Evolutionary conservation across 2,888 invertebrate genomes (phyloP).

Genomic region (Eurois occulta): DNA sequence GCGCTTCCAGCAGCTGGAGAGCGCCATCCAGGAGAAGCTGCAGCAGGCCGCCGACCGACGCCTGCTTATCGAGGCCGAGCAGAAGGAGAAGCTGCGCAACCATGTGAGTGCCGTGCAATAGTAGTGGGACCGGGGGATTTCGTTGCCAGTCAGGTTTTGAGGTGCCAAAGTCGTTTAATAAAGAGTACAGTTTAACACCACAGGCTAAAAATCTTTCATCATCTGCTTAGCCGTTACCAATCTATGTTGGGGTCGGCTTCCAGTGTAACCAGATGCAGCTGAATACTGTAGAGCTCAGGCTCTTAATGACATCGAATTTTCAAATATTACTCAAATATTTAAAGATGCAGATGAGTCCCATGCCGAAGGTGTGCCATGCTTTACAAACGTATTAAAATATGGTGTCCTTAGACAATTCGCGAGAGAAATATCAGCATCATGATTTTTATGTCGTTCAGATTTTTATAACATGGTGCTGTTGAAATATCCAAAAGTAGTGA

Average conservation of each 20-base stretch:
- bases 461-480: not conserved
- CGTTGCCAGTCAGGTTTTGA: conserved; percentile 23
- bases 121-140: not conserved
- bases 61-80: conserved; percentile 93
- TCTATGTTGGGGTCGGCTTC: not conserved
- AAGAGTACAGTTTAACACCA: not conserved
- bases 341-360: not conserved
- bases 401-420: not conserved
- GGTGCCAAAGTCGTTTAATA: not conserved
- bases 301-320: not conserved
- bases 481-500: not conserved
- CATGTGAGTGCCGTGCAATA: conserved; percentile 84
- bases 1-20: conserved; percentile 92
- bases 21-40: conserved; percentile 91
- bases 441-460: not conserved
- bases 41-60: conserved; percentile 92
- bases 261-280: not conserved
- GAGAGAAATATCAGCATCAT: not conserved
- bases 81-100: conserved; percentile 94
- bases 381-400: not conserved
- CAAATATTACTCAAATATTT: not conserved
- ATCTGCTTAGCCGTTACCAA: not conserved
- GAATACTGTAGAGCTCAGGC: not conserved
- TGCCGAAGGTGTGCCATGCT: not conserved
- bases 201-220: not conserved